These are phyloP conservation scores for Pecten maximus DNA, from an alignment of 2,888 invertebrate genomes.

Conservation along the genomic window DNA sequence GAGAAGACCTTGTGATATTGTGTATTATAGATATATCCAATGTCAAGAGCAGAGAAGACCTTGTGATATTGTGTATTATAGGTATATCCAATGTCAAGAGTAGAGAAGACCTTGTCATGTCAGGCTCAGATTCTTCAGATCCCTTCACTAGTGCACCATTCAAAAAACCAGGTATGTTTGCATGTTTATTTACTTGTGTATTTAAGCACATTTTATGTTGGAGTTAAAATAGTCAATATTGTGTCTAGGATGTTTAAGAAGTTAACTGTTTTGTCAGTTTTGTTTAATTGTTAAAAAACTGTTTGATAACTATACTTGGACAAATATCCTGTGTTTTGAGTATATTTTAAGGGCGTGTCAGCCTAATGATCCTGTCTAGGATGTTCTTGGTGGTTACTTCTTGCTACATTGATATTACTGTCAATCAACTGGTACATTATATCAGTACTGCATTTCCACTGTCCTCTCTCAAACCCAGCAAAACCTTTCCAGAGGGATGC, in stretches of 20 bases:
- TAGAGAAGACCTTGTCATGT: slow-evolving; percentile 88
- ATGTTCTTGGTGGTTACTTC: neutral
- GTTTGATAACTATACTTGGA: too few relatives aligned
- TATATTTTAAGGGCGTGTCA: slow-evolving; percentile 5
- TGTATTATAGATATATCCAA: slow-evolving; percentile 86
- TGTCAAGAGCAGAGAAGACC: slow-evolving; percentile 88
- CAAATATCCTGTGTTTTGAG: neutral
- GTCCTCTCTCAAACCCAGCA: neutral
- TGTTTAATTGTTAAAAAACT: neutral
- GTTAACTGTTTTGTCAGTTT: neutral
- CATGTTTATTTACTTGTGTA: neutral
- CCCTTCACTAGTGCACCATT: slow-evolving; percentile 93
- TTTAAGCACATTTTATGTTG: slow-evolving; percentile 2
- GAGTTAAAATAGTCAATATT: neutral
- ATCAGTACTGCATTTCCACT: neutral
- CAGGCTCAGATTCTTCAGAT: slow-evolving; percentile 84
- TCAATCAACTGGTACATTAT: neutral
- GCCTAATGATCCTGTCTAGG: neutral
- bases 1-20: slow-evolving; percentile 87
- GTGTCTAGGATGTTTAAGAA: neutral
- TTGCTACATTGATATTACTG: neutral
- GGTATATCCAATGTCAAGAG: slow-evolving; percentile 88
- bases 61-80: slow-evolving; percentile 84
- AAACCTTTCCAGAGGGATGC: neutral
- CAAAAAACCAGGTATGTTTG: slow-evolving; percentile 83